A percentile compares a stretch with the other conserved stretches of the same genome.
Conservation (phyloP, 1,140 invertebrate species). For the Drosophila kikkawai region DNA sequence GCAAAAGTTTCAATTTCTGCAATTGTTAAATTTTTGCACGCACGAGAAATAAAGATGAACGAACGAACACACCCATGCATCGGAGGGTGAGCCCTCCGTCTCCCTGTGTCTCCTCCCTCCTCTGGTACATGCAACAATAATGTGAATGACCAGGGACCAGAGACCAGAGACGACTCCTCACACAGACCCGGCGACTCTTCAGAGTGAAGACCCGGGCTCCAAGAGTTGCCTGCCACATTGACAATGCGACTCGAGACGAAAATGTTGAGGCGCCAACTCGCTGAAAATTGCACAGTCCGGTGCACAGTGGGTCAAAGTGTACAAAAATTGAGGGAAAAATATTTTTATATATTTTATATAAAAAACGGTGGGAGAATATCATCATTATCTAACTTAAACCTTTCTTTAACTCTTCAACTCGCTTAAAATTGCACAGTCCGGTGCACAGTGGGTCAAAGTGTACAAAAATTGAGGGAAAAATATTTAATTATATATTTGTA, state of each 20-base stretch:
- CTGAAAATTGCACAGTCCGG: slow-evolving; percentile 9
- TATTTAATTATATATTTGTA: background rate
- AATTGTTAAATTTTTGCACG: slow-evolving; percentile 82
- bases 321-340: background rate
- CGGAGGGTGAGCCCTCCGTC: background rate
- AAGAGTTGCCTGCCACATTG: slow-evolving; percentile 30
- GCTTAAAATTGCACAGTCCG: slow-evolving; percentile 7
- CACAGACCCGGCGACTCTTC: slow-evolving; percentile 13
- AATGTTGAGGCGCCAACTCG: slow-evolving; percentile 10
- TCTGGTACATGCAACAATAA: slow-evolving; percentile 58
- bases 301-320: background rate
- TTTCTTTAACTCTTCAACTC: background rate
- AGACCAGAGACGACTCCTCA: slow-evolving; percentile 25
- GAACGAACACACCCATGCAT: slow-evolving; percentile 53
- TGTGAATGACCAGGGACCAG: slow-evolving; percentile 71
- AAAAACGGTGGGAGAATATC: background rate
- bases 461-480: background rate
- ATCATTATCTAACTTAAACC: background rate
- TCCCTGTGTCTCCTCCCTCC: background rate
- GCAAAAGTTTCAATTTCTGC: slow-evolving; percentile 79
- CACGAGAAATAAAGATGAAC: slow-evolving; percentile 79
- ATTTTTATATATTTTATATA: background rate
- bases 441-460: slow-evolving; percentile 1
- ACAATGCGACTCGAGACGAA: slow-evolving; percentile 25
- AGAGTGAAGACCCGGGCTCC: slow-evolving; percentile 19